phyloP scores from a whole-genome alignment of 2,113 vertebrate genomes.

The Cryptomyrus ogoouensis region DNA sequence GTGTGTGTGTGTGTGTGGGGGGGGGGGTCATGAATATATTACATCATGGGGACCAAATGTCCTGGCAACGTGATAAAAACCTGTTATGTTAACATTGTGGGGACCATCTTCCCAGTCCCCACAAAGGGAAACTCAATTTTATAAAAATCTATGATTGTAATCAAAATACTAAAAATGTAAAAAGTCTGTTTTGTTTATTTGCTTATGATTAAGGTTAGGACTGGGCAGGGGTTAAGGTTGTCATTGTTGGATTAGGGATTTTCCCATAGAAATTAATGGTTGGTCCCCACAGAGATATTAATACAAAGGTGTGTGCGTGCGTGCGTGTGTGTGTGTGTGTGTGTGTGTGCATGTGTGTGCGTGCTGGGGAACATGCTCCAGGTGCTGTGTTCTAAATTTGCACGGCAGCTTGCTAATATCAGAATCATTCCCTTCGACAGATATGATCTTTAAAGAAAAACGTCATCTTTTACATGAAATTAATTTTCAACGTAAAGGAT shows the following conservation, averaged over 20 bases:
- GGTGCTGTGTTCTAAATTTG: background rate
- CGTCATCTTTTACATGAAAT: background rate
- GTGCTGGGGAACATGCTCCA: background rate
- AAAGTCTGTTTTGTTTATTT: background rate
- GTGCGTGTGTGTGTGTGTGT: too few species aligned
- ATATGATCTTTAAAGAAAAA: background rate
- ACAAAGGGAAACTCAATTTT: background rate
- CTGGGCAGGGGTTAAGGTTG: background rate
- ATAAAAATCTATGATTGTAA: background rate
- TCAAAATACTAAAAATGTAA: background rate
- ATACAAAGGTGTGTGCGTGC: background rate
- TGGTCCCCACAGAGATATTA: background rate
- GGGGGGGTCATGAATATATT: background rate
- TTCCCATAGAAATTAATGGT: background rate
- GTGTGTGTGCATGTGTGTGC: background rate
- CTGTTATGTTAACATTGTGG: background rate
- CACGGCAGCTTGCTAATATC: background rate
- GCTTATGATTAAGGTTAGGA: background rate
- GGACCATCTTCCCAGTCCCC: background rate
- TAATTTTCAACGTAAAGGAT: background rate
- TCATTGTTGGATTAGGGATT: background rate
- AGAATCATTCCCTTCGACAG: background rate
- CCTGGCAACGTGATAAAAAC: background rate
- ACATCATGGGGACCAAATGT: background rate
- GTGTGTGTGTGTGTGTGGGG: conserved; percentile 6